Base-by-base conservation (phyloP, 2,888 invertebrate genomes). In the Drosophila anceps region DNA sequence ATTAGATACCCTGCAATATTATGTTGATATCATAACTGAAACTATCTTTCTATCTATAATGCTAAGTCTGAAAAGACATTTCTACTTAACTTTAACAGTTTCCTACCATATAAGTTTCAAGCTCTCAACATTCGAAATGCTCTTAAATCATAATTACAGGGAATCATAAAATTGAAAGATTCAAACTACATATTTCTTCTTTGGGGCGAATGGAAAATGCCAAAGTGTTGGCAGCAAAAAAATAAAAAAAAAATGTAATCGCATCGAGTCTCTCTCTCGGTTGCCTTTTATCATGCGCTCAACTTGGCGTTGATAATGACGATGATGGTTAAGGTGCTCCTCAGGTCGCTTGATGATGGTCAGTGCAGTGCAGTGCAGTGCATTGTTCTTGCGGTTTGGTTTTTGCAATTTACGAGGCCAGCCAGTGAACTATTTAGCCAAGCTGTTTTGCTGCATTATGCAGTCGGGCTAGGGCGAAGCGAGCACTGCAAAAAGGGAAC, bases 221-320 rank as follows among this genome's bases (percentile, higher is more conserved):
- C 62, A 82, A 77, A 74, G 81, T 79, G 79, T 61, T 82, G 73
- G 13, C 20, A 24, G 2, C 4, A 39, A 24, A 75, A 75, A 66
- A 76, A 76, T 66, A 73, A 24, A 77, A 59, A 79, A 69, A 71
- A 79, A 54, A 29, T 12, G 54, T 83, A 86, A 87, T 80, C 79
- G 78, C 75, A 63, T 76, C 69, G 80, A 83, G 76, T 73, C 75
- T 71, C 76, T 48, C 78, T 73, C 76, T 76, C 67, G 83, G 76
- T 76, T 81, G 79, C 75, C 76, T 80, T 83, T 79, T 84, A 86
- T 87, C 79, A 81, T 79, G 78, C 76, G 79, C 85, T 81, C 78
- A 83, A 88, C 88, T 84, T 81, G 84, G 73, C 88, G 83, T 76
- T 81, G 85, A 85, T 81, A 85, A 81, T 81, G 71, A 82, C 73